Conservation (phyloP, 2,797 vertebrate species). For the Pygocentrus nattereri region DNA sequence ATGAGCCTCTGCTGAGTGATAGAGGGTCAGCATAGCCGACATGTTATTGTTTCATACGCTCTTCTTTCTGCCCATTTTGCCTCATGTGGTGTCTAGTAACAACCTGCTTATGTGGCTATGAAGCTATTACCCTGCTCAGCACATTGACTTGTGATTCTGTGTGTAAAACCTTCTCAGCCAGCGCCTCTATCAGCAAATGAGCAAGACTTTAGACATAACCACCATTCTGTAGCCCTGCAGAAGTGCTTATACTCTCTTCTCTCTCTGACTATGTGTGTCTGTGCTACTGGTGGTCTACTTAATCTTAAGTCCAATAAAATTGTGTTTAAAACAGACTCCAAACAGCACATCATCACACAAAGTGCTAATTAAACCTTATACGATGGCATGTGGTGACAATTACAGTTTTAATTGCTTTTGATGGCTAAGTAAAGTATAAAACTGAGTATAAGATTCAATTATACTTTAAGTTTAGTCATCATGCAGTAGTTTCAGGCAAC, state of each 20-base stretch:
- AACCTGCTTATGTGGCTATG: conserved; percentile 13
- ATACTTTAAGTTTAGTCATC: no score
- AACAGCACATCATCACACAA: no score
- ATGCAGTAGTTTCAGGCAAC: no score
- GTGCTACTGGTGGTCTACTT: neutral
- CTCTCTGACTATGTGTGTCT: neutral
- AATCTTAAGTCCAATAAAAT: neutral
- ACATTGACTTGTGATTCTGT: conserved; percentile 18
- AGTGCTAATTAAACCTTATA: no score
- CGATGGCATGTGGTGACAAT: no score
- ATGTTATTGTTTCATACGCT: conserved; percentile 1
- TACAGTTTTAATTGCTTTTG: no score
- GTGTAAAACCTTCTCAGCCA: conserved; percentile 30
- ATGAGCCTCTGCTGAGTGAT: conserved; percentile 39
- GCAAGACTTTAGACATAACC: conserved; percentile 19
- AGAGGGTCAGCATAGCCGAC: neutral
- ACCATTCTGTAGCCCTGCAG: conserved; percentile 4
- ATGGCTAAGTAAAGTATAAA: no score
- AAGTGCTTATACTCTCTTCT: conserved; percentile 1
- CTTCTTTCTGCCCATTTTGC: conserved; percentile 1
- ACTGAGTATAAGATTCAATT: no score
- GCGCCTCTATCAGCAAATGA: conserved; percentile 32
- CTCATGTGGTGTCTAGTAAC: conserved; percentile 35
- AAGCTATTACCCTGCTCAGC: conserved; percentile 30
- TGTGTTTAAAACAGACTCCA: no score